Conservation (phyloP, 2,797 vertebrate genomes). For the Falco novaeseelandiae region DNA sequence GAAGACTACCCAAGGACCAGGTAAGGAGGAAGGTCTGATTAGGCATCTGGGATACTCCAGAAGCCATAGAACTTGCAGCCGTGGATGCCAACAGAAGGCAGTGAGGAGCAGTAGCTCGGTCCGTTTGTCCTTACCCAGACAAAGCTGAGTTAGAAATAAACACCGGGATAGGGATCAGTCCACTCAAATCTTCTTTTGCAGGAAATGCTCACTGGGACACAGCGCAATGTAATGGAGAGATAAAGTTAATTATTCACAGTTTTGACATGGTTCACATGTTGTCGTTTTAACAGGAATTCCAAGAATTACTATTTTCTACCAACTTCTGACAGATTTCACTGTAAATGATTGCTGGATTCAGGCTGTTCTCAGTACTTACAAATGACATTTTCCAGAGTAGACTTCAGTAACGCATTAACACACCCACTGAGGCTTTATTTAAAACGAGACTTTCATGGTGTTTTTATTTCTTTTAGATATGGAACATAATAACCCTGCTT, state of each 20-base stretch:
- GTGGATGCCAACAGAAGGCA: neutral
- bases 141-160: neutral
- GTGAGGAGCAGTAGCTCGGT: neutral
- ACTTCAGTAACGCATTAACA: neutral
- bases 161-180: neutral
- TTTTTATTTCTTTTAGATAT: conserved; percentile 78
- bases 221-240: neutral
- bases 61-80: no score
- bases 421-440: neutral
- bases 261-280: conserved; percentile 37
- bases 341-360: conserved; percentile 11
- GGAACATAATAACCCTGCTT: conserved; percentile 93
- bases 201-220: neutral
- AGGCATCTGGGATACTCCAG: neutral
- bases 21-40: conserved; percentile 69
- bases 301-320: conserved; percentile 56
- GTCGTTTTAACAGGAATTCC: conserved; percentile 6
- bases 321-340: conserved; percentile 39
- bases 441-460: neutral
- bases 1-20: conserved; percentile 90
- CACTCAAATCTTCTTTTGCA: neutral
- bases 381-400: conserved; percentile 1
- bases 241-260: conserved; percentile 42
- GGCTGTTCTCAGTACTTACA: neutral
- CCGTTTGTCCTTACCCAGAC: neutral